phyloP scores from a whole-genome alignment of 2,113 vertebrate genomes.

The Probosciger aterrimus region DNA sequence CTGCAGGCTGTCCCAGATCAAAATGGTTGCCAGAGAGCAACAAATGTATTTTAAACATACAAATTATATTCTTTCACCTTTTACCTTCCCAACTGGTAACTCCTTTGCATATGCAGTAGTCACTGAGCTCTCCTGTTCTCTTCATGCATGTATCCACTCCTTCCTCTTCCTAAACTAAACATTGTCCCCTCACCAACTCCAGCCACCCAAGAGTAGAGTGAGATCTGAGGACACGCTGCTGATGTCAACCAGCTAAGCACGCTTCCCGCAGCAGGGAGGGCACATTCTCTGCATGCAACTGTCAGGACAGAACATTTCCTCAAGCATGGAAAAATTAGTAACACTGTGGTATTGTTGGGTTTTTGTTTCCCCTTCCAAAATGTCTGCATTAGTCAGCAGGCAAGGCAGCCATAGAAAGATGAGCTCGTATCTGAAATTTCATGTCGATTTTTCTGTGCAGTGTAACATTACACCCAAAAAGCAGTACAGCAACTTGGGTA shows the following conservation, averaged over 20 bases:
- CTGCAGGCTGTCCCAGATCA: not conserved
- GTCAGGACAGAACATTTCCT: not conserved
- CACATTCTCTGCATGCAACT: not conserved
- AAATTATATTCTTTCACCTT: not conserved
- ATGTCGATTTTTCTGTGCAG: not conserved
- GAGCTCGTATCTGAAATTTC: not conserved
- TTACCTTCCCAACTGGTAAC: not conserved
- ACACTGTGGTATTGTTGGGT: not conserved
- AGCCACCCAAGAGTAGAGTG: not conserved
- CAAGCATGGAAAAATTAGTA: not conserved
- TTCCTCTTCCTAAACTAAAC: not conserved
- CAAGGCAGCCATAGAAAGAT: accelerated
- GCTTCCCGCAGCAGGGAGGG: not conserved
- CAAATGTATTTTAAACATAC: not conserved
- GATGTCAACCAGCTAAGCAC: not conserved
- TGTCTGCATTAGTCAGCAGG: not conserved
- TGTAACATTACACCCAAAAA: not conserved
- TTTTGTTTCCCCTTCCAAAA: not conserved
- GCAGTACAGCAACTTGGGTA: not conserved
- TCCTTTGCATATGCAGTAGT: accelerated
- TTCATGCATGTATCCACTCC: not conserved
- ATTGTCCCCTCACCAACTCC: not conserved
- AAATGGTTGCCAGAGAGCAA: not conserved
- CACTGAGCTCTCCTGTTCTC: not conserved
- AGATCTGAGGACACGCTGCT: not conserved